A percentile compares a stretch with the other conserved stretches of the same genome.
phyloP scores from a whole-genome alignment of 2,113 vertebrate genomes.

The Trichechus manatus region DNA sequence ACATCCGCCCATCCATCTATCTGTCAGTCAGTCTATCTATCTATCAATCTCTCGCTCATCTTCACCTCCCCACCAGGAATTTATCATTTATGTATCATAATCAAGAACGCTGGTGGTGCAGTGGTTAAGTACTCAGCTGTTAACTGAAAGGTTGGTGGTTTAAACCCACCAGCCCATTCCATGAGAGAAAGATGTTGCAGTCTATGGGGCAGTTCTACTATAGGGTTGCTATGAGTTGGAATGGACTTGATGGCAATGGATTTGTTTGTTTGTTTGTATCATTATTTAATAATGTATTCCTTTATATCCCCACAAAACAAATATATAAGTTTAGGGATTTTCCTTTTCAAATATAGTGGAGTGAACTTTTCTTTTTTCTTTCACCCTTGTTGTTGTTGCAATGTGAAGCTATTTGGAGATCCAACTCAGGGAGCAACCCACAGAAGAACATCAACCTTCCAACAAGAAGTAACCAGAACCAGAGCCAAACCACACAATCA shows the following conservation, averaged over 20 bases:
- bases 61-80: not conserved
- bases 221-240: too few relatives aligned
- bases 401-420: constrained; percentile 69
- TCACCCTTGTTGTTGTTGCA: constrained; percentile 16
- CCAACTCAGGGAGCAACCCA: constrained; percentile 52
- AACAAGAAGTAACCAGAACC: constrained; percentile 61
- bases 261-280: too few relatives aligned
- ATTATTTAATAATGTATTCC: not conserved
- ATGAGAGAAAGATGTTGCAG: too few relatives aligned
- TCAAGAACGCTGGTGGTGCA: not conserved
- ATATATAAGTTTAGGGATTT: constrained; percentile 43
- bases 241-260: too few relatives aligned
- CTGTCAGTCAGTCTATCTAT: not conserved
- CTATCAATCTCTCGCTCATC: not conserved
- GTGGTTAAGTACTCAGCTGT: too few relatives aligned
- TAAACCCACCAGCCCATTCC: too few relatives aligned
- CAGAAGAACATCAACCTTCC: constrained; percentile 31
- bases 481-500: constrained; percentile 53
- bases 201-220: too few relatives aligned
- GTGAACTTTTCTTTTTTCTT: constrained; percentile 42
- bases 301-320: not conserved
- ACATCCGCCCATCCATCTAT: too few relatives aligned
- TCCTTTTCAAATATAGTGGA: constrained; percentile 30
- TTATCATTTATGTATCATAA: not conserved
- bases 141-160: too few relatives aligned